A percentile compares a stretch with the other conserved stretches of the same genome.
Conservation (phyloP, 1,140 invertebrate genomes). For the Chironomus striatipennis region DNA sequence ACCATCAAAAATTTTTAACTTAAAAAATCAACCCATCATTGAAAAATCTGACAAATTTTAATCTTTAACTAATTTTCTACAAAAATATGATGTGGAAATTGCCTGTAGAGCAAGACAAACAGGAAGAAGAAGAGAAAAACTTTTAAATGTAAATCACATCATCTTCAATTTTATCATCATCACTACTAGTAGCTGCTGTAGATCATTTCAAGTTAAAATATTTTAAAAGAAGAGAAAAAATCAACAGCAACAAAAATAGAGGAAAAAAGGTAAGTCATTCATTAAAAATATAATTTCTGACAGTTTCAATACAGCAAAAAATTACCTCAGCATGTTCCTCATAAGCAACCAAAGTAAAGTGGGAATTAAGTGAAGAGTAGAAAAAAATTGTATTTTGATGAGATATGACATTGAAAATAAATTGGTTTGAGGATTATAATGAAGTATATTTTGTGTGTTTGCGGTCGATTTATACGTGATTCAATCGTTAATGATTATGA, state of each 20-base stretch:
- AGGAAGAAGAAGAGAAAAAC: background rate
- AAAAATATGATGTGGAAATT: too few species aligned
- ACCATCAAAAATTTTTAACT: too few species aligned
- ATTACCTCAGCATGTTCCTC: background rate
- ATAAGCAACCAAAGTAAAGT: background rate
- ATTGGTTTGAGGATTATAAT: constrained; percentile 8
- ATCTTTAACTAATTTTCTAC: too few species aligned
- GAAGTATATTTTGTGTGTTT: background rate
- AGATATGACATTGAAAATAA: constrained; percentile 14
- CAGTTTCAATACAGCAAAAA: background rate
- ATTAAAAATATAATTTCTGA: constrained; percentile 2
- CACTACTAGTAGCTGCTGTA: too few species aligned
- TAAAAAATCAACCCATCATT: too few species aligned
- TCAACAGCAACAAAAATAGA: background rate
- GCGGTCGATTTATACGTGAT: background rate
- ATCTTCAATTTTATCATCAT: background rate
- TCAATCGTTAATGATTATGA: background rate
- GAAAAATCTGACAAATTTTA: too few species aligned
- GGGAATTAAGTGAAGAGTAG: background rate
- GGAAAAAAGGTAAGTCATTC: background rate
- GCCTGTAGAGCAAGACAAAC: too few species aligned
- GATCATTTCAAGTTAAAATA: background rate
- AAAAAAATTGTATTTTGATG: background rate
- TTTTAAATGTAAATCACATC: background rate
- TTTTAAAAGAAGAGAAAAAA: background rate